Evolutionary conservation across 2,797 vertebrate species (phyloP).

Genomic region (Danio tinwini): DNA sequence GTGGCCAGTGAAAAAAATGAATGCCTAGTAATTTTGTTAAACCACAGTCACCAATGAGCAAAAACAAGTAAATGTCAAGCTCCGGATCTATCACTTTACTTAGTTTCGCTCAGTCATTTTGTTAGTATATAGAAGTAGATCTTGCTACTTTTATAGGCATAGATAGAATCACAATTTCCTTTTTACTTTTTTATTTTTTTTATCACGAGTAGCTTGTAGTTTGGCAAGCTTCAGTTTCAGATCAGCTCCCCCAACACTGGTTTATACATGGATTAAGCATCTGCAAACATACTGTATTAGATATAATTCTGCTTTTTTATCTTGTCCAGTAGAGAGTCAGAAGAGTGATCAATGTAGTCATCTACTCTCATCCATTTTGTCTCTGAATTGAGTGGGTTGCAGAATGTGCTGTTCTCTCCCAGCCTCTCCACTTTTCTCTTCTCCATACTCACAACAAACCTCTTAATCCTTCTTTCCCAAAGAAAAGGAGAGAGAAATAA

Average conservation of each 20-base stretch:
- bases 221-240: background rate
- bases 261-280: slow-evolving; percentile 21
- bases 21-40: no score
- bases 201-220: background rate
- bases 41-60: no score
- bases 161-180: background rate
- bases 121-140: background rate
- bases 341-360: slow-evolving; percentile 11
- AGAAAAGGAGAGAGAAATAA: slow-evolving; percentile 47
- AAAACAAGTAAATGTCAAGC: no score
- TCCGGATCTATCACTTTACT: no score
- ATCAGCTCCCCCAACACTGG: background rate
- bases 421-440: background rate
- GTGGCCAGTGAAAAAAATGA: no score
- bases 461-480: slow-evolving; percentile 35
- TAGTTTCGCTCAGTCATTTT: background rate
- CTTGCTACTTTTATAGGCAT: background rate
- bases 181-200: background rate
- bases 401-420: slow-evolving; percentile 1
- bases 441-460: slow-evolving; percentile 4
- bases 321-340: slow-evolving; percentile 5
- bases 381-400: slow-evolving; percentile 1
- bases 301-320: slow-evolving; percentile 25
- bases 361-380: background rate
- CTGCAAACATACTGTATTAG: slow-evolving; percentile 11